A percentile compares a stretch with the other conserved stretches of the same genome.
phyloP scores from a whole-genome alignment of 2,113 vertebrate species.

The Chloebia gouldiae region DNA sequence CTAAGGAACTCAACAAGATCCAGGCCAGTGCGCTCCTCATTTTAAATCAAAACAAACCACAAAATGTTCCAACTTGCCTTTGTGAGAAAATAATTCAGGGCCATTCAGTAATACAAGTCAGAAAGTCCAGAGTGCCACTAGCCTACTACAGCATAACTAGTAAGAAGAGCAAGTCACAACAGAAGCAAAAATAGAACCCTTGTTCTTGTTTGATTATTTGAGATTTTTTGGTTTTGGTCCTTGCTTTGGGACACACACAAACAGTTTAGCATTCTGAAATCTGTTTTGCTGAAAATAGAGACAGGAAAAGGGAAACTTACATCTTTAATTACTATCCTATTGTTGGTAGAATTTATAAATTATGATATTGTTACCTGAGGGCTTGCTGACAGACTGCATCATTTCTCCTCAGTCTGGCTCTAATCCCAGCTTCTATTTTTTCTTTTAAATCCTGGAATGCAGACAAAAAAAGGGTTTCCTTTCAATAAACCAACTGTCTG shows the following conservation, averaged over 20 bases:
- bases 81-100: background rate
- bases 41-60: slow-evolving; percentile 40
- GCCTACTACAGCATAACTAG: background rate
- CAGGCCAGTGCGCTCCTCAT: background rate
- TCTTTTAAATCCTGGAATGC: slow-evolving; percentile 73
- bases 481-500: slow-evolving; percentile 70
- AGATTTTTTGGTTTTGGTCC: background rate
- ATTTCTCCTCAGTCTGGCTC: slow-evolving; percentile 65
- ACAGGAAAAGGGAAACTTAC: slow-evolving; percentile 23
- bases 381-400: slow-evolving; percentile 75
- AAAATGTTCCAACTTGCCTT: background rate
- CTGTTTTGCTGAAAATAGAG: slow-evolving; percentile 35
- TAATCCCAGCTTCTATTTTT: slow-evolving; percentile 57
- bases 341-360: slow-evolving; percentile 74
- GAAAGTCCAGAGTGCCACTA: background rate
- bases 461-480: slow-evolving; percentile 68
- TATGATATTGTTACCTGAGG: slow-evolving; percentile 77
- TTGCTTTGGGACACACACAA: slow-evolving; percentile 21
- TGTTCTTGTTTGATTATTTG: background rate
- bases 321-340: slow-evolving; percentile 70
- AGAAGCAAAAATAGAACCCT: slow-evolving; percentile 20
- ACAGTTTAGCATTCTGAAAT: slow-evolving; percentile 20
- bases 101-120: background rate
- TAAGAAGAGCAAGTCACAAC: slow-evolving; percentile 33
- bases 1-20: background rate